These are phyloP conservation scores for Setipinna tenuifilis DNA, from an alignment of 2,797 vertebrate species.

Conservation along the genomic window DNA sequence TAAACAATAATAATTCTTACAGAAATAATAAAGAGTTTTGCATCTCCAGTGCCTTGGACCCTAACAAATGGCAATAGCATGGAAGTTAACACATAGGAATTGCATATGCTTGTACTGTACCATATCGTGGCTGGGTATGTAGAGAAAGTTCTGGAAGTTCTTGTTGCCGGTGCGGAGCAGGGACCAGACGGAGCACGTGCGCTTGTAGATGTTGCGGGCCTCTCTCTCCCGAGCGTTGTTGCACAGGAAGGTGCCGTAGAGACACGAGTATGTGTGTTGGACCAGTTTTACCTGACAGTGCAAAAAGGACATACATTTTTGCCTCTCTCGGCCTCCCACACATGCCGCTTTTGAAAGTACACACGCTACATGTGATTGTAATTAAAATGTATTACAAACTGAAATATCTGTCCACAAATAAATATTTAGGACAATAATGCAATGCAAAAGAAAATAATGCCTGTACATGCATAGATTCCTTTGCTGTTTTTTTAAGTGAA, in stretches of 20 bases:
- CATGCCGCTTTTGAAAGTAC: no score
- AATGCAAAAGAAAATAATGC: neutral
- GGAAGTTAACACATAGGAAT: no score
- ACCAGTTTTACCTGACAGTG: conserved; percentile 91
- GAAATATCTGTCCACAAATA: neutral
- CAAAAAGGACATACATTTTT: neutral
- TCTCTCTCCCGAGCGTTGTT: conserved; percentile 94
- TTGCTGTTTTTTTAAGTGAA: no score
- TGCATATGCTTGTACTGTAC: conserved; percentile 63
- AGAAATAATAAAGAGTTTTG: no score
- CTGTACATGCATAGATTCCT: no score
- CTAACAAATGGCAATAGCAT: no score
- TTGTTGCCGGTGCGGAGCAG: conserved; percentile 93
- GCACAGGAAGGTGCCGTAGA: conserved; percentile 96
- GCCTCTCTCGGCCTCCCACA: neutral
- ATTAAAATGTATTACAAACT: no score
- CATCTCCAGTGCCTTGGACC: no score
- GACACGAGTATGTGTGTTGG: conserved; percentile 97
- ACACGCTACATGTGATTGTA: no score
- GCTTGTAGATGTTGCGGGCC: conserved; percentile 90
- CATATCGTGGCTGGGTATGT: conserved; percentile 91
- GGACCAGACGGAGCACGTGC: conserved; percentile 96
- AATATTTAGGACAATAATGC: no score
- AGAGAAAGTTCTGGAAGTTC: conserved; percentile 98
- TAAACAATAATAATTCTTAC: no score